Percentiles rank a stretch among this genome's conserved stretches.
These are phyloP conservation scores for Psittacula derbiana DNA, from an alignment of 2,797 vertebrate species.

Conservation along the genomic window DNA sequence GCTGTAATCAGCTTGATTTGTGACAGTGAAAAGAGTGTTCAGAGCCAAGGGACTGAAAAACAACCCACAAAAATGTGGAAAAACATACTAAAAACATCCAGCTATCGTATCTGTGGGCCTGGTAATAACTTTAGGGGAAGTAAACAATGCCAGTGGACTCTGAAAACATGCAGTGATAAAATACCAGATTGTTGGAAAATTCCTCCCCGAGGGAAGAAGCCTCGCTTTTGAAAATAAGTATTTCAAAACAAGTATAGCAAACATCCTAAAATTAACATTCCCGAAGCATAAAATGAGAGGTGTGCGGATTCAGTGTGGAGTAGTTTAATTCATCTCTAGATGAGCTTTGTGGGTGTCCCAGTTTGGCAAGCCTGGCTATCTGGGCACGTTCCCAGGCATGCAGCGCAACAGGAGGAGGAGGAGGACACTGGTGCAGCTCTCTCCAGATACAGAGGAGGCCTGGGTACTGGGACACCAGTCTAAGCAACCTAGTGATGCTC, in stretches of 20 bases:
- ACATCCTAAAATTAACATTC: not conserved
- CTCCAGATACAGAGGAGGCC: not conserved
- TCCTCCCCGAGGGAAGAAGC: not conserved
- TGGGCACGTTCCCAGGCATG: fast-evolving
- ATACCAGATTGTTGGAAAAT: not conserved
- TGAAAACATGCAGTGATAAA: not conserved
- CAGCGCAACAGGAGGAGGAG: not conserved
- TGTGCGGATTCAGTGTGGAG: not conserved
- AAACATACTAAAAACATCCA: not conserved
- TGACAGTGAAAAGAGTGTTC: not conserved
- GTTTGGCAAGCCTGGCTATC: not conserved
- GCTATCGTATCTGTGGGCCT: not conserved
- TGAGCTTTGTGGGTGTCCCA: not conserved
- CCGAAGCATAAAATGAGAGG: not conserved
- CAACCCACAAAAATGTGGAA: not conserved
- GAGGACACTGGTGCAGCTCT: not conserved
- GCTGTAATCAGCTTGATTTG: not conserved
- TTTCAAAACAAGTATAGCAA: not conserved
- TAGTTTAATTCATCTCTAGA: not conserved
- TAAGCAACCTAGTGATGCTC: not conserved
- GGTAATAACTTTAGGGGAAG: constrained; percentile 18
- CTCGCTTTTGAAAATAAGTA: not conserved
- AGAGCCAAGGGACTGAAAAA: constrained; percentile 3
- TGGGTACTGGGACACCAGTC: not conserved
- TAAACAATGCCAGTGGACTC: constrained; percentile 9